Percentiles rank a stretch among this genome's conserved stretches.
phyloP scores from a whole-genome alignment of 1,140 invertebrate species.

The Neodiprion pinetum region DNA sequence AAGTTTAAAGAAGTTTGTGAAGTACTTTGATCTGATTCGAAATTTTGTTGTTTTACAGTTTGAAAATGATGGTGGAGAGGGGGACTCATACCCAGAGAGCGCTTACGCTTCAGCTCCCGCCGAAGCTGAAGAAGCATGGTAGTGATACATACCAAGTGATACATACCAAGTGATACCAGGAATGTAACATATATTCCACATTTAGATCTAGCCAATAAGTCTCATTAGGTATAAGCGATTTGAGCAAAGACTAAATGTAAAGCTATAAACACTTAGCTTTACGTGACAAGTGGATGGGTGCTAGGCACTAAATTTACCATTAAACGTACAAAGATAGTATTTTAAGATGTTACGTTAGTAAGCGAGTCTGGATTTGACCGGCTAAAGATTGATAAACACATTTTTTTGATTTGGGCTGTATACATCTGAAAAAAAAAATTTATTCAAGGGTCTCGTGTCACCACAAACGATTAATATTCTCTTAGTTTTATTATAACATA shows the following conservation, averaged over 20 bases:
- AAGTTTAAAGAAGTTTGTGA: too few species aligned
- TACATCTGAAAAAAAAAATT: too few species aligned
- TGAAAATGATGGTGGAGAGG: slow-evolving; percentile 19
- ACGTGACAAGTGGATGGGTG: background rate
- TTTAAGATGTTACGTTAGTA: slow-evolving; percentile 13
- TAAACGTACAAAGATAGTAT: background rate
- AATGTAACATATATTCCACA: too few species aligned
- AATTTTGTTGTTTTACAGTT: slow-evolving; percentile 24
- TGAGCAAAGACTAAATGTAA: background rate
- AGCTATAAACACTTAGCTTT: background rate
- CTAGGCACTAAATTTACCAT: background rate
- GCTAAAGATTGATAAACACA: slow-evolving; percentile 9
- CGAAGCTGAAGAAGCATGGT: slow-evolving; percentile 47
- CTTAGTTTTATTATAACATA: too few species aligned
- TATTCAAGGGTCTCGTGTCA: too few species aligned
- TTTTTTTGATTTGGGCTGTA: background rate
- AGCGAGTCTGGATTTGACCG: too few species aligned
- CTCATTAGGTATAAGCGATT: background rate
- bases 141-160: slow-evolving; percentile 14
- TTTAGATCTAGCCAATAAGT: too few species aligned
- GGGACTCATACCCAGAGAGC: slow-evolving; percentile 14
- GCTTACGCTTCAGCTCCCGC: background rate
- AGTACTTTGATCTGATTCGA: background rate
- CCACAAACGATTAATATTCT: too few species aligned
- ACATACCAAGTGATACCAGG: too few species aligned